These are phyloP conservation scores for Anoplopoma fimbria DNA, from an alignment of 2,113 vertebrate genomes.

Conservation along the genomic window DNA sequence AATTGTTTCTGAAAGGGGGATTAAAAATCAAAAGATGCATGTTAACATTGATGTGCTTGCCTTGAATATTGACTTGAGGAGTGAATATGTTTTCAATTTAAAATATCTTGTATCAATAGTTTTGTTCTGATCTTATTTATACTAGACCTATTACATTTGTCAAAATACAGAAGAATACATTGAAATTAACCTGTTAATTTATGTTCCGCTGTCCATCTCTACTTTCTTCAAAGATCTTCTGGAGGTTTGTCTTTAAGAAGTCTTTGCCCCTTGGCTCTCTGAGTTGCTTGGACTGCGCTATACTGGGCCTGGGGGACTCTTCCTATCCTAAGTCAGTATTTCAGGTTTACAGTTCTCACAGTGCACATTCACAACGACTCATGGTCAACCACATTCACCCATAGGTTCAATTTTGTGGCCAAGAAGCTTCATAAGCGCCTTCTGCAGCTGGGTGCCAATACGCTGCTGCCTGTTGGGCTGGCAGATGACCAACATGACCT, in stretches of 20 bases:
- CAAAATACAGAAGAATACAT: neutral
- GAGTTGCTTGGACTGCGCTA: conserved; percentile 89
- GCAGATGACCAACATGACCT: conserved; percentile 96
- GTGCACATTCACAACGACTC: neutral
- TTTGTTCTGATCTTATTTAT: neutral
- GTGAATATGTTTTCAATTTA: neutral
- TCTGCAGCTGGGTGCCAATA: conserved; percentile 88
- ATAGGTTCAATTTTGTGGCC: conserved; percentile 96
- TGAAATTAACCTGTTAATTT: neutral
- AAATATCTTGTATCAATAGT: neutral
- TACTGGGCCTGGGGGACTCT: conserved; percentile 95
- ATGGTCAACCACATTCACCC: neutral
- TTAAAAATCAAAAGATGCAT: neutral
- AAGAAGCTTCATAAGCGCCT: conserved; percentile 96
- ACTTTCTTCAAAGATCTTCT: conserved; percentile 86
- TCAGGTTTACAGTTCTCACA: neutral
- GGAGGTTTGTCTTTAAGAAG: conserved; percentile 95
- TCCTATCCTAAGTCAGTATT: conserved; percentile 93
- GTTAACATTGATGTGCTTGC: neutral
- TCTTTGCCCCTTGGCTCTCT: conserved; percentile 86
- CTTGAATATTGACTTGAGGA: neutral
- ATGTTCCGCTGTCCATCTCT: neutral
- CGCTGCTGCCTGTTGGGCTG: conserved; percentile 86
- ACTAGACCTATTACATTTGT: neutral
- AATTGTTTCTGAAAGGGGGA: neutral